Evolutionary conservation across 2,888 invertebrate genomes (phyloP), one percentile per base, ranked within the genome.

Genomic region (Philhelius pedissequus): DNA sequence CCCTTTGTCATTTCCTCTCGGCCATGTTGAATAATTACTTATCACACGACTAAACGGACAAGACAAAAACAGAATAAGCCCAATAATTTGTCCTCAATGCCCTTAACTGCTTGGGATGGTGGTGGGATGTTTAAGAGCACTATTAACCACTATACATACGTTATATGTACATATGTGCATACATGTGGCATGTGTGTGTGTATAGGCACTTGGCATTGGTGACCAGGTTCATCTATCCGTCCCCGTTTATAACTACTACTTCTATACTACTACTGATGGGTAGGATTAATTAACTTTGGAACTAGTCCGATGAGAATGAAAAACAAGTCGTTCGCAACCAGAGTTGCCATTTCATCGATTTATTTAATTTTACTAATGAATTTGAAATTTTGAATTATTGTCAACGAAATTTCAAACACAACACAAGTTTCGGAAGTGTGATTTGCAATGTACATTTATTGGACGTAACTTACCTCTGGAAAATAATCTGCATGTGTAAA

Each of bases 51-150:
- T 62, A 73, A 82, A 45, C 60, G 69, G 68, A 48, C 73, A 82
- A 82, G 82, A 73, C 77, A 82, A 82, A 82, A 77, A 82, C 82
- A 82, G 68, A 82, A 82, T 82, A 82, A 77, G 82, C 82, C 43
- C 73, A 73, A 82, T 77, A 82, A 82, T 82, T 82, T 82, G 82
- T 82, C 82, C 82, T 77, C 73, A 77, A 70, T 71, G 66, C 64
- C 48, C 64, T 48, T 64, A 64, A 64, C 32, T 32, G 66, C 13
- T 56, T 20, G 69, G 60, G 18, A 30, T 25, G 25, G 30, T 69
- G 48, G 30, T 35, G 38, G 40, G 56, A 64, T 64, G 62, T 32
- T 64, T 48, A 43, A 43, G 60, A 64, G 45, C 45, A 45, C 45
- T 64, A 64, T 64, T 64, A 64, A 64, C 20, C 45, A 32, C 22